These are phyloP conservation scores for Bicyclus anynana DNA, from an alignment of 1,140 invertebrate species.

Conservation along the genomic window DNA sequence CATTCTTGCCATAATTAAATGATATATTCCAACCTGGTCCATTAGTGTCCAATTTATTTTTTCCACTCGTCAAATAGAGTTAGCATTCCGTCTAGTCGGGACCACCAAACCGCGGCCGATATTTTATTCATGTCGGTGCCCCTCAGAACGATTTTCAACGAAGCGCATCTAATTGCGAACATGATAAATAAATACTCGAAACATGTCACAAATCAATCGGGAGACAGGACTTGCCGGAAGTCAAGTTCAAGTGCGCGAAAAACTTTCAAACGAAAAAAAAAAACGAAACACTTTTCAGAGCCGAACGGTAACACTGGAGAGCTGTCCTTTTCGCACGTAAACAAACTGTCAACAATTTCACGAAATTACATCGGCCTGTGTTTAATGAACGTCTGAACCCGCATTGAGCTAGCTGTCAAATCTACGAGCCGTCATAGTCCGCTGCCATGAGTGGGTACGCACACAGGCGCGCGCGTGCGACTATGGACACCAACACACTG, in stretches of 20 bases:
- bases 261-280: slow-evolving; percentile 32
- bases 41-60: slow-evolving; percentile 50
- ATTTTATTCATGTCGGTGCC: slow-evolving; percentile 65
- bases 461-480: slow-evolving; percentile 56
- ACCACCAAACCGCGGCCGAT: slow-evolving; percentile 51
- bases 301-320: slow-evolving; percentile 20
- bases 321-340: slow-evolving; percentile 51
- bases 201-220: slow-evolving; percentile 65
- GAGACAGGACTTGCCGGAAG: slow-evolving; percentile 34
- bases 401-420: slow-evolving; percentile 77
- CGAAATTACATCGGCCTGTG: slow-evolving; percentile 65
- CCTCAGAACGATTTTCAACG: slow-evolving; percentile 58
- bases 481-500: slow-evolving; percentile 68
- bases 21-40: slow-evolving; percentile 39
- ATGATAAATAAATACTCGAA: slow-evolving; percentile 56
- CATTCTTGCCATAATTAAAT: slow-evolving; percentile 55
- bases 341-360: slow-evolving; percentile 62
- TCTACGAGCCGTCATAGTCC: slow-evolving; percentile 76
- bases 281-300: slow-evolving; percentile 4
- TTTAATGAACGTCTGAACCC: slow-evolving; percentile 75
- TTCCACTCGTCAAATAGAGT: slow-evolving; percentile 36
- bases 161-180: slow-evolving; percentile 65
- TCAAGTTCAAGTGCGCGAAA: slow-evolving; percentile 62
- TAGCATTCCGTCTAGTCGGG: slow-evolving; percentile 47
- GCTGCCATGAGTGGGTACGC: slow-evolving; percentile 70